A percentile compares a stretch with the other conserved stretches of the same genome.
Evolutionary conservation across 2,113 vertebrate genomes (phyloP).

Genomic region (Junco hyemalis): DNA sequence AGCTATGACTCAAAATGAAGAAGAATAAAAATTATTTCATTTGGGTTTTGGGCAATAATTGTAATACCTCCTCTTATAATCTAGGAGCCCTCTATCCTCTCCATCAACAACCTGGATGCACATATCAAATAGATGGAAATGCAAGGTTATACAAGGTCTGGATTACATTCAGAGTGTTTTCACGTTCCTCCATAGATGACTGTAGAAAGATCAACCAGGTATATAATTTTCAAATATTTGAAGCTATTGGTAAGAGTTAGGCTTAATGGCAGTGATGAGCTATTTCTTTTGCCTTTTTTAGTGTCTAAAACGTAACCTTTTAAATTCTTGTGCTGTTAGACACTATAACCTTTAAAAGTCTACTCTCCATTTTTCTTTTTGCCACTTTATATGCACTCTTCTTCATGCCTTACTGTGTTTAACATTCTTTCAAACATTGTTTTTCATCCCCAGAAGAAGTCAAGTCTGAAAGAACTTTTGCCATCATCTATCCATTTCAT

Average conservation of each 20-base stretch:
- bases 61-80: background rate
- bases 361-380: background rate
- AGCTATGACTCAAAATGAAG: background rate
- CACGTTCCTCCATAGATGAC: background rate
- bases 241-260: background rate
- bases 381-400: background rate
- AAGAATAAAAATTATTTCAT: background rate
- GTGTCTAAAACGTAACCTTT: background rate
- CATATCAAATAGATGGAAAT: background rate
- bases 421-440: conserved; percentile 25
- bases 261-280: background rate
- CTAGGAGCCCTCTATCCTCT: background rate
- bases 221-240: background rate
- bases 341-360: background rate
- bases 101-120: background rate
- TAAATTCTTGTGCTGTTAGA: background rate
- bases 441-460: conserved; percentile 5
- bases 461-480: conserved; percentile 24
- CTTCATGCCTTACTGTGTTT: conserved; percentile 41
- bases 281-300: background rate
- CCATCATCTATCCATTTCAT: background rate
- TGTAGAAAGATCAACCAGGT: background rate
- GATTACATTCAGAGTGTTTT: background rate
- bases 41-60: background rate
- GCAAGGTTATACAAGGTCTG: background rate